phyloP scores from a whole-genome alignment of 2,113 vertebrate genomes.

The Andinoacara biseriatus region DNA sequence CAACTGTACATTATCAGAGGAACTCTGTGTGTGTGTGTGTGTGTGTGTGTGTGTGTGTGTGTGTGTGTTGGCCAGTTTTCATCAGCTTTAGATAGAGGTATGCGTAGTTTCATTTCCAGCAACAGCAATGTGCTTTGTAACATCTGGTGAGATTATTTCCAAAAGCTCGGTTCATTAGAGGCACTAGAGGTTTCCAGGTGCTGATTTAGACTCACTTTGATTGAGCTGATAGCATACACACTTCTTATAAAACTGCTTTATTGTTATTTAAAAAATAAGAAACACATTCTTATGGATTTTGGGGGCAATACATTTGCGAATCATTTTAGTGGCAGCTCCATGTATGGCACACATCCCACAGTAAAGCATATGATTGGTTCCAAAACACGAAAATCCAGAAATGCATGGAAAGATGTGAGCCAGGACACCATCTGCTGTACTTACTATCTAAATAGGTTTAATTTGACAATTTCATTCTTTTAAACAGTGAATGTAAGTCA shows the following conservation, averaged over 20 bases:
- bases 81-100: slow-evolving; percentile 27
- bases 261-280: slow-evolving; percentile 50
- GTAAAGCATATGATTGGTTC: slow-evolving; percentile 36
- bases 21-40: not conserved
- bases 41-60: slow-evolving; percentile 14
- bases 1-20: slow-evolving; percentile 27
- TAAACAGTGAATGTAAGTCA: slow-evolving; percentile 13
- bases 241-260: slow-evolving; percentile 43
- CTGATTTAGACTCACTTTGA: slow-evolving; percentile 46
- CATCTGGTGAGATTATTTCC: slow-evolving; percentile 66
- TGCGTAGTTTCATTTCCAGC: slow-evolving; percentile 52
- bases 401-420: slow-evolving; percentile 17
- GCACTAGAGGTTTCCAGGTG: slow-evolving; percentile 42
- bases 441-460: slow-evolving; percentile 32
- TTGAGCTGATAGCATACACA: slow-evolving; percentile 47
- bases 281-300: slow-evolving; percentile 35
- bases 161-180: slow-evolving; percentile 54
- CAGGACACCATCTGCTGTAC: slow-evolving; percentile 38
- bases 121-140: slow-evolving; percentile 26
- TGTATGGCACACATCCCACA: slow-evolving; percentile 11
- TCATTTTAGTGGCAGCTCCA: slow-evolving; percentile 37
- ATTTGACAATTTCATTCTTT: slow-evolving; percentile 36
- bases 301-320: not conserved
- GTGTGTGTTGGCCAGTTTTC: slow-evolving; percentile 38
- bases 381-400: slow-evolving; percentile 30